phyloP scores from a whole-genome alignment of 2,797 vertebrate species.

The Pangasius larnaudii region DNA sequence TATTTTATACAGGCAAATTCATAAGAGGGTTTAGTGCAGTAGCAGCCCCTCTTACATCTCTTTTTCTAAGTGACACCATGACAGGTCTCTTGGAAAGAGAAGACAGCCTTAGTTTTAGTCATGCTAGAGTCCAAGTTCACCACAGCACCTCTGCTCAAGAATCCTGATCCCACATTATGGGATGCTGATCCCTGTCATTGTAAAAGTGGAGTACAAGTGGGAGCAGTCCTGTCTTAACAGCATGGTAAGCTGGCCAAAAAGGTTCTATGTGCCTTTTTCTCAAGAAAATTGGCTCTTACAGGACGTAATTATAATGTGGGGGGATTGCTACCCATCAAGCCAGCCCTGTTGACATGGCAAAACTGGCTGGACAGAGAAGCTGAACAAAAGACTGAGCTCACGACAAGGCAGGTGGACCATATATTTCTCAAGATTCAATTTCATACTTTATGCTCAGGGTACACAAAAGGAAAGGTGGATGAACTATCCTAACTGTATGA shows the following conservation, averaged over 20 bases:
- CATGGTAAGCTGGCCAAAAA: not conserved
- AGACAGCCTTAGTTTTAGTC: not conserved
- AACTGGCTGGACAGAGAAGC: not conserved
- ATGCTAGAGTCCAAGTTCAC: not conserved
- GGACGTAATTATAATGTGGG: not conserved
- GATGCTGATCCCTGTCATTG: not conserved
- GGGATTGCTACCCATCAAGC: conserved; percentile 5
- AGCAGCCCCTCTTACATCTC: not conserved
- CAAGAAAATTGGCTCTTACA: not conserved
- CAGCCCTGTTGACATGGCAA: not conserved
- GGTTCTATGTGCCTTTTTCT: not conserved
- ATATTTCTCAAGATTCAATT: not conserved
- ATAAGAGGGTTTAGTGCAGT: not conserved
- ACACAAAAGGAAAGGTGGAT: not conserved
- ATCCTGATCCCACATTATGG: not conserved
- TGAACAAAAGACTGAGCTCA: not conserved
- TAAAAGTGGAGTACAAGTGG: not conserved
- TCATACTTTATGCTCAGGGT: not conserved
- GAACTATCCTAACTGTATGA: no score
- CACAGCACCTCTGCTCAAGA: conserved; percentile 9
- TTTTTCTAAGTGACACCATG: not conserved
- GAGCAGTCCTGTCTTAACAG: conserved; percentile 11
- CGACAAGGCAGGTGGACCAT: not conserved
- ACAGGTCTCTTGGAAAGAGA: not conserved
- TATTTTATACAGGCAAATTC: not conserved